Evolutionary conservation across 2,797 vertebrate genomes (phyloP).

Genomic region (Tachyglossus aculeatus): DNA sequence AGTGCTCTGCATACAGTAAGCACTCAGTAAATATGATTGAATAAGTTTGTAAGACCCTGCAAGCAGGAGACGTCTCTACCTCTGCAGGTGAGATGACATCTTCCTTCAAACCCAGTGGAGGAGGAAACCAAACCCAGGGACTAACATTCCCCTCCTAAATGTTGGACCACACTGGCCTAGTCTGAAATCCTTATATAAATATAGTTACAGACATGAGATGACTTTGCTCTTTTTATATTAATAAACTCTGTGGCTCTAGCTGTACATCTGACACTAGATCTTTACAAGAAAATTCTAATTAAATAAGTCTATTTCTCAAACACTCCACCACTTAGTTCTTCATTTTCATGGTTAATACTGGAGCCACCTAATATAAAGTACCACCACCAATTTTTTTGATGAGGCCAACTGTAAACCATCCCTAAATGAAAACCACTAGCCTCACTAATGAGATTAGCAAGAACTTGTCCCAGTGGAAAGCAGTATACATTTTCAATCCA

Average conservation of each 20-base stretch:
- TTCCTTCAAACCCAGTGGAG: no score
- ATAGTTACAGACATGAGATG: no score
- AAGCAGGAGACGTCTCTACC: no score
- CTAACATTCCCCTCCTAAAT: no score
- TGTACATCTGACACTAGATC: neutral
- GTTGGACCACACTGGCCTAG: no score
- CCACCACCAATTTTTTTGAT: constrained; percentile 42
- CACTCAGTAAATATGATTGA: no score
- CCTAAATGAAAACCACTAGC: constrained; percentile 34
- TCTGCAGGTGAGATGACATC: no score
- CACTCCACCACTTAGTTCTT: constrained; percentile 31
- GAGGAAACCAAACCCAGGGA: no score
- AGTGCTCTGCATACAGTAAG: no score
- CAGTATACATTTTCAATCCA: constrained; percentile 9
- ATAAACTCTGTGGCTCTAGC: neutral
- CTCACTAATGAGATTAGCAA: constrained; percentile 15
- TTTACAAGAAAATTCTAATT: constrained; percentile 15
- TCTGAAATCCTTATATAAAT: no score
- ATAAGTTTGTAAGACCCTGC: no score
- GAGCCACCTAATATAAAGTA: constrained; percentile 34
- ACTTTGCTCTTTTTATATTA: no score
- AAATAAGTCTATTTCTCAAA: constrained; percentile 44
- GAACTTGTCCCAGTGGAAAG: constrained; percentile 3
- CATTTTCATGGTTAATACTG: constrained; percentile 10
- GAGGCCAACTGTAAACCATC: constrained; percentile 46